These are phyloP conservation scores for Balearica regulorum DNA, from an alignment of 2,797 vertebrate genomes.

Conservation along the genomic window DNA sequence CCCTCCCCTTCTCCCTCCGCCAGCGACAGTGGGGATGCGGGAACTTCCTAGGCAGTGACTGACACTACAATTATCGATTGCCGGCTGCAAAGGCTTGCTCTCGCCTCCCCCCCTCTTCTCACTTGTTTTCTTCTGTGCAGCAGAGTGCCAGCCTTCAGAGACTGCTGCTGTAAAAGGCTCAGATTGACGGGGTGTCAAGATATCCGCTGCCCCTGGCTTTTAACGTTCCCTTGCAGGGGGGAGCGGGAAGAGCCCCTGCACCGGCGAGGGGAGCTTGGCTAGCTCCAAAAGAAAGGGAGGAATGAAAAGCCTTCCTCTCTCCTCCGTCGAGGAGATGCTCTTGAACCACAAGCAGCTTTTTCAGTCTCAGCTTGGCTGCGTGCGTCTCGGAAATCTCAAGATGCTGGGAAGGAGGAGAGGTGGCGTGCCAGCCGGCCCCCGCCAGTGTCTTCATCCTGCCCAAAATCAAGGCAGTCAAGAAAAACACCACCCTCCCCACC, in stretches of 20 bases:
- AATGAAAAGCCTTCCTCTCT: background rate
- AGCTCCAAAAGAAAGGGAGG: background rate
- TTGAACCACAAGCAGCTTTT: constrained; percentile 50
- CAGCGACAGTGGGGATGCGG: constrained; percentile 3
- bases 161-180: constrained; percentile 54
- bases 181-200: constrained; percentile 64
- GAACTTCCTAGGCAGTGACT: constrained; percentile 49
- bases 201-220: constrained; percentile 58
- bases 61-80: constrained; percentile 61
- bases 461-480: background rate
- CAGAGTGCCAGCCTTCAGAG: constrained; percentile 61
- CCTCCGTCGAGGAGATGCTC: constrained; percentile 20
- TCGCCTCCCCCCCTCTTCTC: constrained; percentile 39
- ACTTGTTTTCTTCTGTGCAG: constrained; percentile 65
- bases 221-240: constrained; percentile 37
- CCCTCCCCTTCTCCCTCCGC: background rate
- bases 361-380: constrained; percentile 4
- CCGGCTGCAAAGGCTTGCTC: constrained; percentile 42
- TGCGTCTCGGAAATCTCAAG: constrained; percentile 13
- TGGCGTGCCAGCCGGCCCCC: background rate
- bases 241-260: background rate
- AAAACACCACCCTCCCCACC: background rate
- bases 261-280: background rate
- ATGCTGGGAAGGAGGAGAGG: constrained; percentile 43
- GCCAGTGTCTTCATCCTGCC: background rate